These are phyloP conservation scores for Cariama cristata DNA, from an alignment of 2,113 vertebrate genomes.

Conservation along the genomic window DNA sequence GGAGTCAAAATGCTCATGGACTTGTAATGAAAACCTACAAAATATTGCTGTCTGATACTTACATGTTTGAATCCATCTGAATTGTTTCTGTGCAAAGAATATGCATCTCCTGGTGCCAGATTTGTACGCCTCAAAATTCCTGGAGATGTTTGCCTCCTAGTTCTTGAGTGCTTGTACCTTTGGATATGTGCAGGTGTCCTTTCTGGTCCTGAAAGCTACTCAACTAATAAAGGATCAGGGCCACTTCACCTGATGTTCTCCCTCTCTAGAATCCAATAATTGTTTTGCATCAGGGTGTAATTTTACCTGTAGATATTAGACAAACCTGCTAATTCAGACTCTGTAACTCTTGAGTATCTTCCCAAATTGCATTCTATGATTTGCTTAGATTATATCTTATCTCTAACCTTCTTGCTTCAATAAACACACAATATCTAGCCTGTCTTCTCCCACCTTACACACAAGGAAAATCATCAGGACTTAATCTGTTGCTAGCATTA, in stretches of 20 bases:
- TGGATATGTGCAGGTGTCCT: not conserved
- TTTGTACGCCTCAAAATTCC: not conserved
- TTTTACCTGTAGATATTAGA: not conserved
- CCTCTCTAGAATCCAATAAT: not conserved
- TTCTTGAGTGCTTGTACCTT: not conserved
- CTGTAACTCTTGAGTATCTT: not conserved
- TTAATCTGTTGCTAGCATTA: slow-evolving; percentile 27
- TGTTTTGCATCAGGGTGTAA: not conserved
- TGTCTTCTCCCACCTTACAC: slow-evolving; percentile 16
- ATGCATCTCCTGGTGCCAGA: not conserved
- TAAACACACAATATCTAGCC: slow-evolving; percentile 29
- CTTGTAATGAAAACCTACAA: not conserved
- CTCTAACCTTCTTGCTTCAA: slow-evolving; percentile 52
- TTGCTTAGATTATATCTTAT: slow-evolving; percentile 55
- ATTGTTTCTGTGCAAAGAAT: not conserved
- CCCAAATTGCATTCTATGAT: slow-evolving; percentile 33
- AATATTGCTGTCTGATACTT: not conserved
- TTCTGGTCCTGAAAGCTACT: not conserved
- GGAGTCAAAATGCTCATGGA: not conserved
- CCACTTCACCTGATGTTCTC: not conserved
- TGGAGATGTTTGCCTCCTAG: not conserved
- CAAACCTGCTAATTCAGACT: slow-evolving; percentile 7
- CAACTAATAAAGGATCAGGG: not conserved
- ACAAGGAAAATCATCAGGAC: not conserved
- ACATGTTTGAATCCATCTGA: not conserved